Evolutionary conservation across 1,140 invertebrate genomes (phyloP), one percentile per base, ranked within the genome.

Genomic region (Heliconius hermathena): DNA sequence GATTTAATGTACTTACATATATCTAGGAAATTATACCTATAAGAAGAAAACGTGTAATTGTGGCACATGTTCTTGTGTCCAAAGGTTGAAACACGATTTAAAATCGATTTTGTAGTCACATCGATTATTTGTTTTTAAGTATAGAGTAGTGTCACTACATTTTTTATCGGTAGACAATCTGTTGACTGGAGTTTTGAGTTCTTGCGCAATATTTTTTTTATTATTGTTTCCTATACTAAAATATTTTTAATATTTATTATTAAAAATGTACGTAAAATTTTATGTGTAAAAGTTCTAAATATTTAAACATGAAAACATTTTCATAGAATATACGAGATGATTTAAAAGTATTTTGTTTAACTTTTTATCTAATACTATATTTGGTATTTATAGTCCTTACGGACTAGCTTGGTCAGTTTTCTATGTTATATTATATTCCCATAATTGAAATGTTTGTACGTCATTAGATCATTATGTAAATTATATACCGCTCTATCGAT

Each of bases 401-500:
- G n/a, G n/a, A n/a, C n/a, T n/a, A 22, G 60, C 26, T 26, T 66
- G 26, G 60, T 66, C 60, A 66, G 60, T 66, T 66, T 66, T 66
- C 60, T 66, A 16, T 18, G 60, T 13, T 66, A 52, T 13, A 60
- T 29, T 66, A 66, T 66, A 66, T 66, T 66, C 22, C 16, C 26
- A 29, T 66, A 66, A 29, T 66, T 66, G 26, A 66, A 66, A 9
- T 66, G n/a, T 22, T 26, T 66, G 60, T 66, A 66, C 60, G 60
- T 66, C 60, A 66, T 29, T 13, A 26, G 60, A 29, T 29, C 60
- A 66, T 66, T 66, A 66, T 66, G 22, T 66, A 29, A 66, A 66
- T 66, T 66, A 66, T 66, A 66, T 29, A 66, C 60, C 60, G 57
- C 57, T 60, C n/a, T 22, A 26, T 26, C 57, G 60, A 66, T 66